phyloP scores from a whole-genome alignment of 2,888 invertebrate species.

The Trachelus troglodyta region DNA sequence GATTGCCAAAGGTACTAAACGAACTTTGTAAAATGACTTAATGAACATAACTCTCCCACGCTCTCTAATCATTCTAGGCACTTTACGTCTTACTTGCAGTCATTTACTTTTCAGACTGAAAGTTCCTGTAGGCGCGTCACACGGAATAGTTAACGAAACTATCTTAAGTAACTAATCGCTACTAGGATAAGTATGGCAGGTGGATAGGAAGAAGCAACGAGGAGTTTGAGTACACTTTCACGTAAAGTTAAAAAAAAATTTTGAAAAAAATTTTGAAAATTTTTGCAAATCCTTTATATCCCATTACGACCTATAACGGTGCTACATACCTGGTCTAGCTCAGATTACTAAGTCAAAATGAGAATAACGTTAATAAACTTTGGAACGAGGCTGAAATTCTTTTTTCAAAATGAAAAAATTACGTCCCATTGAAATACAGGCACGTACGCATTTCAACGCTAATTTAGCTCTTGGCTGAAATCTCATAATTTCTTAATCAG shows the following conservation, averaged over 20 bases:
- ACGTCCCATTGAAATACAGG: background rate
- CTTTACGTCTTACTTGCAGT: constrained; percentile 46
- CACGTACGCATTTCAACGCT: constrained; percentile 1
- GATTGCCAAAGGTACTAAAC: constrained; percentile 26
- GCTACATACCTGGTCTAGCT: background rate
- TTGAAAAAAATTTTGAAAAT: background rate
- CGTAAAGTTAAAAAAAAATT: background rate
- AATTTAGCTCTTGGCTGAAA: background rate
- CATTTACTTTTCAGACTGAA: constrained; percentile 47
- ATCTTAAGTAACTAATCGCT: background rate
- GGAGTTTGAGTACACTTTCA: too few relatives aligned
- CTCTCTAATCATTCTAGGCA: constrained; percentile 49
- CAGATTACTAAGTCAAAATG: background rate
- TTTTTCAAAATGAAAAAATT: background rate
- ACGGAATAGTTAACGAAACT: background rate
- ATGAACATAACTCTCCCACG: constrained; percentile 45
- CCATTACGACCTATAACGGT: background rate
- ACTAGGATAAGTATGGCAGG: background rate
- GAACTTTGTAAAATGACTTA: constrained; percentile 48
- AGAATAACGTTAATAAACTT: background rate
- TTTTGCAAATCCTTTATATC: too few relatives aligned
- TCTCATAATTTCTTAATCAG: constrained; percentile 4
- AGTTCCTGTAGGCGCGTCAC: background rate
- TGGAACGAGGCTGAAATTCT: background rate
- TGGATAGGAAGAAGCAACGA: too few relatives aligned